These are phyloP conservation scores for Pimpla rufipes DNA, from an alignment of 2,888 invertebrate species.

Conservation along the genomic window DNA sequence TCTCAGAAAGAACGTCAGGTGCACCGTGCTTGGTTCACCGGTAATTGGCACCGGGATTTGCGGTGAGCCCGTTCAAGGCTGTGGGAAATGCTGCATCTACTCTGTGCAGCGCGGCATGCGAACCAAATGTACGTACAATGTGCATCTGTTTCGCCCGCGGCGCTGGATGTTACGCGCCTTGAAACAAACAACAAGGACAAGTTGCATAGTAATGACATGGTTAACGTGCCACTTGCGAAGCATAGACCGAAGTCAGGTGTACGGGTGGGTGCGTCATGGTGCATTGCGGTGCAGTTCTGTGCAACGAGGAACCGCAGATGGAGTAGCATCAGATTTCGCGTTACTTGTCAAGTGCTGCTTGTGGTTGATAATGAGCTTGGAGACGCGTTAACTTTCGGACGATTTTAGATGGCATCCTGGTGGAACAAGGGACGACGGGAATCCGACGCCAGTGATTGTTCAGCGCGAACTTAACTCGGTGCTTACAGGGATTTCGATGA, in stretches of 20 bases:
- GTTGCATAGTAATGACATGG: conserved; percentile 45
- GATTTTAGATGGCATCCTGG: background rate
- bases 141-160: background rate
- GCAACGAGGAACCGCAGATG: background rate
- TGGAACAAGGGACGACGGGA: no score
- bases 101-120: background rate
- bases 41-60: background rate
- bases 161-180: background rate
- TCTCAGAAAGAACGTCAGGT: no score
- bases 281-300: background rate
- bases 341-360: background rate
- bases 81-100: background rate
- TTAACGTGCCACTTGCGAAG: conserved; percentile 33
- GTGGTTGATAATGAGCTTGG: background rate
- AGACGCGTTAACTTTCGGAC: background rate
- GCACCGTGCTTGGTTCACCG: no score
- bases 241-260: background rate
- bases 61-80: background rate
- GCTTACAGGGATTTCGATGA: background rate
- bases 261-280: background rate
- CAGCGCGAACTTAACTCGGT: no score
- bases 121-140: background rate
- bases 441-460: no score
- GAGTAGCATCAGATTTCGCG: background rate
- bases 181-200: conserved; percentile 3